These are phyloP conservation scores for Anhinga anhinga DNA, from an alignment of 2,113 vertebrate genomes.

Conservation along the genomic window DNA sequence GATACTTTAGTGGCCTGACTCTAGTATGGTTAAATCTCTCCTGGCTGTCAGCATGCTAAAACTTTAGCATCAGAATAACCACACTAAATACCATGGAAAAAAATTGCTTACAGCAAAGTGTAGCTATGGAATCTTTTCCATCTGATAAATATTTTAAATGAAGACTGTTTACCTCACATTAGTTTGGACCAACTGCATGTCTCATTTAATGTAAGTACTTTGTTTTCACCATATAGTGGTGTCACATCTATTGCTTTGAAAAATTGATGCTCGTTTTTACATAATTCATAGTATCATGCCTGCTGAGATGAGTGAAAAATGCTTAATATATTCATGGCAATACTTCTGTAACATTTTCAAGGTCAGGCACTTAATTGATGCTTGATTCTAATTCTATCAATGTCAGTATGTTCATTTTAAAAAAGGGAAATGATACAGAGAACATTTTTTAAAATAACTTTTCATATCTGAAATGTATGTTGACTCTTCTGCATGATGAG, in stretches of 20 bases:
- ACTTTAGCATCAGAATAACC: neutral
- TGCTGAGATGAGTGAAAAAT: slow-evolving; percentile 40
- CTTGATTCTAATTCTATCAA: slow-evolving; percentile 18
- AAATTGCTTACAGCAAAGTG: neutral
- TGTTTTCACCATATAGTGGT: slow-evolving; percentile 32
- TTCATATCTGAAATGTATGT: neutral
- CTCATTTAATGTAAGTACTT: slow-evolving; percentile 19
- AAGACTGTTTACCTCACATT: neutral
- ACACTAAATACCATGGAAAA: neutral
- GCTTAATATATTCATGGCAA: slow-evolving; percentile 19
- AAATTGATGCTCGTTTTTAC: slow-evolving; percentile 46
- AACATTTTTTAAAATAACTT: neutral
- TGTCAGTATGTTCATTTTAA: neutral
- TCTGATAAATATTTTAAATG: slow-evolving; percentile 41
- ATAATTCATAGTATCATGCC: slow-evolving; percentile 50
- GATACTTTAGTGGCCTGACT: neutral
- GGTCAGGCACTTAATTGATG: slow-evolving; percentile 40
- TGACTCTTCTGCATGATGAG: neutral
- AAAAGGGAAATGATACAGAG: neutral
- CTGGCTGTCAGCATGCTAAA: neutral
- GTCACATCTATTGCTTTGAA: slow-evolving; percentile 50
- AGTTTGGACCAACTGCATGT: neutral
- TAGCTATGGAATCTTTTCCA: neutral
- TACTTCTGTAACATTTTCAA: slow-evolving; percentile 49
- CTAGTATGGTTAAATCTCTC: neutral